Percentiles rank a stretch among this genome's conserved stretches.
Conservation (phyloP, 1,140 invertebrate genomes). For the Pseudobourletiella spinata region DNA sequence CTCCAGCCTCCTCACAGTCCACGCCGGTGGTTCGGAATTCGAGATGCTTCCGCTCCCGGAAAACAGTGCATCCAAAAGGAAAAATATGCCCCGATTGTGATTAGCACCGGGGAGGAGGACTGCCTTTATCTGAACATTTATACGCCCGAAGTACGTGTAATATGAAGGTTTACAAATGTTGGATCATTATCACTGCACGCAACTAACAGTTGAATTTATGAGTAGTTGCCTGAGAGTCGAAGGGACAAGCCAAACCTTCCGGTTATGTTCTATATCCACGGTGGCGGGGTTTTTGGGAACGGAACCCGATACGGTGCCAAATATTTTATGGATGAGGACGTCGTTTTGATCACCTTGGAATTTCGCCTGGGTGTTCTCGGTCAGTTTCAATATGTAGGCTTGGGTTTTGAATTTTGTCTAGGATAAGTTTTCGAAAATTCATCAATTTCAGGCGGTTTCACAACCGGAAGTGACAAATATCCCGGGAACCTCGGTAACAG, state of each 20-base stretch:
- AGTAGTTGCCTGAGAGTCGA: no score
- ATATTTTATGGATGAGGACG: slow-evolving; percentile 17
- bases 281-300: slow-evolving; percentile 45
- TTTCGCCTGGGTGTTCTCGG: not conserved
- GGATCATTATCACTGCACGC: no score
- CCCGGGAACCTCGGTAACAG: slow-evolving; percentile 49
- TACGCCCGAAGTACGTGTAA: slow-evolving; percentile 42
- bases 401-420: no score
- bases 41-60: slow-evolving; percentile 29
- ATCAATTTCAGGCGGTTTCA: no score
- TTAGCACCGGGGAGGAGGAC: slow-evolving; percentile 42
- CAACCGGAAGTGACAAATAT: not conserved
- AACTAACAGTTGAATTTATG: no score
- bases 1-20: no score
- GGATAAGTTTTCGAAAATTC: no score
- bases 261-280: slow-evolving; percentile 48
- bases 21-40: slow-evolving; percentile 30
- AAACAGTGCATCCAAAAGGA: slow-evolving; percentile 34
- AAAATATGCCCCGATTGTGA: not conserved
- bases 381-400: no score
- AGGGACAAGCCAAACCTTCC: not conserved
- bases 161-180: not conserved
- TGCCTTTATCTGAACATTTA: slow-evolving; percentile 51
- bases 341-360: slow-evolving; percentile 10
- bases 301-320: slow-evolving; percentile 10